phyloP scores from a whole-genome alignment of 2,888 invertebrate genomes.

The Osedax frankpressi region DNA sequence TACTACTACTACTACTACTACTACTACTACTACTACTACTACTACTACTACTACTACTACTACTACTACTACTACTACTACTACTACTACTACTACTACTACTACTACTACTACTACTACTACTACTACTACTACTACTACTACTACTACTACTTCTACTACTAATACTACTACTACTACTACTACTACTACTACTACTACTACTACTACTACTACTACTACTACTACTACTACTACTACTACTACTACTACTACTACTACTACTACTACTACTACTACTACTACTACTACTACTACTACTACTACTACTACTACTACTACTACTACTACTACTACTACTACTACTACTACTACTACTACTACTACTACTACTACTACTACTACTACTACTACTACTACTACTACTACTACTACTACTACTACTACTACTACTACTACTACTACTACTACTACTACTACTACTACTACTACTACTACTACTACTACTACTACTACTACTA shows the following conservation, averaged over 20 bases:
- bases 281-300: constrained; percentile 19
- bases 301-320: constrained; percentile 22
- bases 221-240: constrained; percentile 20
- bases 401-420: constrained; percentile 19
- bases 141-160: constrained; percentile 20
- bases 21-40: constrained; percentile 20
- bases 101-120: constrained; percentile 20
- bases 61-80: constrained; percentile 20
- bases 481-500: constrained; percentile 17
- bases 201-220: constrained; percentile 20
- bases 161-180: constrained; percentile 20
- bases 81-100: constrained; percentile 21
- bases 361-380: constrained; percentile 22
- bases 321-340: constrained; percentile 21
- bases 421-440: constrained; percentile 8
- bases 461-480: constrained; percentile 17
- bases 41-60: constrained; percentile 21
- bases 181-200: constrained; percentile 20
- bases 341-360: constrained; percentile 22
- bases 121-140: constrained; percentile 21
- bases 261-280: constrained; percentile 21
- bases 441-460: constrained; percentile 17
- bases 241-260: constrained; percentile 20
- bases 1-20: constrained; percentile 21
- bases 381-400: constrained; percentile 21